Base-by-base conservation (phyloP, 23 tunicate genomes). In the Trididemnum nubilum region DNA sequence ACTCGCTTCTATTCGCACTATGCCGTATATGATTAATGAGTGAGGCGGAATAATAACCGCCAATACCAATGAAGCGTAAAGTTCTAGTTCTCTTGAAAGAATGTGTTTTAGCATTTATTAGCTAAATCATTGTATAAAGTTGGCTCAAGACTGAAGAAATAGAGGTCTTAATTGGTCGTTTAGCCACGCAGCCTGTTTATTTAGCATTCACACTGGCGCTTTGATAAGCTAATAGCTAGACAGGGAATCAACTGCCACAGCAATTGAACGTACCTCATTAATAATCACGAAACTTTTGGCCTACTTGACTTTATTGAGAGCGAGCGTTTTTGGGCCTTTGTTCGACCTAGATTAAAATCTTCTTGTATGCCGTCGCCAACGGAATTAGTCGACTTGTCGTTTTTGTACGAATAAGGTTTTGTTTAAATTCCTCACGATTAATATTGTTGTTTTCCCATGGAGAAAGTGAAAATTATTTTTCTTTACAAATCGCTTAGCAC, bases 381-480 rank as follows among this genome's bases (percentile, higher is more conserved):
- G 74, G 74, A 30, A 67, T 67, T 67, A 24, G 38, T 31, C 5
- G 37, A 33, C 7, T n/a, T 4, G 67, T 61, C n/a, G 25, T 4
- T 61, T 61, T 25, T 44, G 15, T 12, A 24, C 18, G 12, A 38
- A 31, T 31, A 32, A 30, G 38, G 74, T 33, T 67, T 67, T 67
- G 74, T 67, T 67, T 67, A 67, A 67, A 67, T 67, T 5, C 22
- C n/a, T 31, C n/a, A n/a, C 74, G 74, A 67, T 67, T 67, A 67
- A 67, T 67, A 67, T 67, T 38, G 38, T 32, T 33, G 37, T 38
- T 67, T 67, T 67, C 74, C 74, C 74, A 67, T 21, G 74, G n/a
- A 7, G n/a, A 15, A 31, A 4, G 4, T 2, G 7, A 31, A 31
- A 4, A 23, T 63, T 63, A 4, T 63, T 63, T 63, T 63, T 63